Percentiles rank a stretch among this genome's conserved stretches.
phyloP scores from a whole-genome alignment of 2,113 vertebrate species.

The Suncus etruscus region DNA sequence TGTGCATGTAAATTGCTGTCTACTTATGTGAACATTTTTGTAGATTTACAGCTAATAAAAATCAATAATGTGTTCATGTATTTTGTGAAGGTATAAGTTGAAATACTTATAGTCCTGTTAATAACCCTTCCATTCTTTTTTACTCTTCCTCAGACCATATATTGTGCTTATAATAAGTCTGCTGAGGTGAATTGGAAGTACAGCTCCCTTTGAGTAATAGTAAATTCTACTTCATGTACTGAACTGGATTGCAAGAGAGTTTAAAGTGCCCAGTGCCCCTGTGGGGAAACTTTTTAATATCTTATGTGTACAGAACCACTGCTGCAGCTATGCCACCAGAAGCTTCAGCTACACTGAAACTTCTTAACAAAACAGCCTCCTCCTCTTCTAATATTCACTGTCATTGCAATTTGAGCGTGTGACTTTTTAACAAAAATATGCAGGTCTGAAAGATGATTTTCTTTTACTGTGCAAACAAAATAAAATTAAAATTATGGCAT shows the following conservation, averaged over 20 bases:
- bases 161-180: conserved; percentile 61
- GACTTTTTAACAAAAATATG: conserved; percentile 56
- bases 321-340: conserved; percentile 31
- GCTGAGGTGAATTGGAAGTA: conserved; percentile 68
- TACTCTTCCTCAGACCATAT: conserved; percentile 59
- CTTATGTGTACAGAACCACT: conserved; percentile 44
- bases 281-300: conserved; percentile 52
- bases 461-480: conserved; percentile 47
- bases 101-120: conserved; percentile 53
- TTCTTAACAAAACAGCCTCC: conserved; percentile 51
- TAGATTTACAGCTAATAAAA: conserved; percentile 51
- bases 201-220: conserved; percentile 69
- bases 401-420: conserved; percentile 54
- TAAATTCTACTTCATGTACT: conserved; percentile 62
- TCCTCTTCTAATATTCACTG: conserved; percentile 52
- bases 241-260: conserved; percentile 56
- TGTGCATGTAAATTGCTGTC: conserved; percentile 62
- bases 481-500: conserved; percentile 50
- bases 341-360: conserved; percentile 69
- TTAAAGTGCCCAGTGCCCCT: conserved; percentile 38
- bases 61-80: conserved; percentile 41
- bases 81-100: conserved; percentile 57
- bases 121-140: conserved; percentile 72
- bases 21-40: conserved; percentile 57
- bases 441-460: conserved; percentile 59